Base-by-base conservation (phyloP, 2,113 vertebrate species). In the Lepisosteus oculatus region DNA sequence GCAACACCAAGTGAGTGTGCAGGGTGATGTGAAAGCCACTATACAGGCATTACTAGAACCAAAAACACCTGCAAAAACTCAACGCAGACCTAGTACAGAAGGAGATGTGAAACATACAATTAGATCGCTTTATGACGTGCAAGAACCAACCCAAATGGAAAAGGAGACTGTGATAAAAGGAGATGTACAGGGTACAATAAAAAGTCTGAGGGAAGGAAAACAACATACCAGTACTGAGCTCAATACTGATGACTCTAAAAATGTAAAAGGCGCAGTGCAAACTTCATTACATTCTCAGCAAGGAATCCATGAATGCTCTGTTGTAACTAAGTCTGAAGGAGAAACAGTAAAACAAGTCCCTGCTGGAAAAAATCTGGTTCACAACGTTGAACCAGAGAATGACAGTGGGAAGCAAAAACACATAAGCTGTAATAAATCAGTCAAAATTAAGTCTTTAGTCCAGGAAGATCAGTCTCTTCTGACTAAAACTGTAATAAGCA, bases 31-130 rank as follows among this genome's bases (percentile, higher is more conserved):
- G 61, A 92, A 89, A 84, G 85, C 78, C 61, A 77, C 85, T 3
- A 91, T 93, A 74, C 90, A 93, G 74, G 85, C 90, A 57, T 82
- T 90, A 42, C 81, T 90, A 74, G 92, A 93, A 71, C 47, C 90
- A 64, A 76, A 86, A 45, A 17, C 86, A 42, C 87, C 90, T 55
- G 85, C 87, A 7, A 84, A 57, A 76, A 74, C 85, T 76, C 85
- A 86, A 59, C 84, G 85, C 11, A 89, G 86, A 57, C 66, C 68
- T 4, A 87, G 79, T 77, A 65, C 73, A 11, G 87, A 86, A 41
- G 74, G 71, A 55, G 78, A 83, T 17, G 76, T 89, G 55, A 90
- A 92, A 80, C 87, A 88, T 81, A 89, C 85, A 56, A 90, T 87
- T 15, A 92, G 88, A 85, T 87, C 84, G 17, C 76, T 84, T 57